Base-by-base conservation (phyloP, 1,140 invertebrate species). In the Pararge aegeria region DNA sequence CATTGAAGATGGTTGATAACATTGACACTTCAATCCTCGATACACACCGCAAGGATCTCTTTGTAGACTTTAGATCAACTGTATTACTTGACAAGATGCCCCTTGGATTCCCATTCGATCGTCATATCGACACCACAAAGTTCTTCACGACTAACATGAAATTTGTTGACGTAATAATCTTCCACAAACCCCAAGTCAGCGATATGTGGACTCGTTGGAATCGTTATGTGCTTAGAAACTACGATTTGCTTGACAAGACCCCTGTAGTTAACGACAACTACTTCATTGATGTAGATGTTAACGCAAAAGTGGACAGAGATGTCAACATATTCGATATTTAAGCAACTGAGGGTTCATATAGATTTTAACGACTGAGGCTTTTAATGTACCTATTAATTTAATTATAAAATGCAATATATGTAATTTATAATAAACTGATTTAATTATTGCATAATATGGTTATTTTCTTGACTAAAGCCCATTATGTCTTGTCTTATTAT, bases 91-190 rank as follows among this genome's bases (percentile, higher is more conserved):
- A 94, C 66, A 90, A 87, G 34, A 91, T 90, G 66, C 91, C 94
- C 21, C 89, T 94, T 73, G 93, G 93, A 19, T 95, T 91, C 85
- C 94, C 94, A 55, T 91, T 95, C 67, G 94, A 95, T 72, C 91
- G 93, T 64, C 88, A 86, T 5, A 89, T 93, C 52, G 83, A 92
- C 6, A 64, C 89, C 21, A 63, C 80, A 15, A 72, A 80, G 60
- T 91, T 92, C 74, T 79, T 87, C 18, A 75, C 87, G 12, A 83
- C 91, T 1, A 94, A 94, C 73, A 92, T 93, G 79, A 83, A 89
- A 57, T 90, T 92, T 58, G 85, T 90, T 40, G 92, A 93, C 57
- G 90, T 94, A 5, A 66, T 85, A 29, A 89, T 94, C 64, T 92
- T 90, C 70, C 92, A 93, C 74, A 91, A 91, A 64, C 73, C 65